A percentile compares a stretch with the other conserved stretches of the same genome.
phyloP scores from a whole-genome alignment of 1,140 invertebrate genomes.

The Sesamia nonagrioides region DNA sequence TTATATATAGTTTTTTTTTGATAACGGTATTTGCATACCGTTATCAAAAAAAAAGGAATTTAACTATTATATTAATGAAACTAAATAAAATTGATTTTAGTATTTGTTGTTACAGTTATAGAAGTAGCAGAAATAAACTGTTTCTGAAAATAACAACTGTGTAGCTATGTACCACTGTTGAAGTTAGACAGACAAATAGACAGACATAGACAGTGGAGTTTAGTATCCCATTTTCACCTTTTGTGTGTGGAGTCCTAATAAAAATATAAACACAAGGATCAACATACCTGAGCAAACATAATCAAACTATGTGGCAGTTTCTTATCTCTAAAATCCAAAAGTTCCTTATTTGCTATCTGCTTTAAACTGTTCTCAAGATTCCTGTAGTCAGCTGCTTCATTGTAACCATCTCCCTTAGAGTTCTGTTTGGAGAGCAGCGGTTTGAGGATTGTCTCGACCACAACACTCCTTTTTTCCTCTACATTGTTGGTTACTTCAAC shows the following conservation, averaged over 20 bases:
- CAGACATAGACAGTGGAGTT: no score
- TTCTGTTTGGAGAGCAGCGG: conserved; percentile 84
- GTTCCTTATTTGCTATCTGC: conserved; percentile 68
- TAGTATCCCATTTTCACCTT: no score
- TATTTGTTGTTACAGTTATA: no score
- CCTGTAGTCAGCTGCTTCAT: conserved; percentile 58
- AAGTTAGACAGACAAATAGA: no score
- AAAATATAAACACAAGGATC: neutral
- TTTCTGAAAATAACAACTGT: no score
- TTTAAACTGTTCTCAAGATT: conserved; percentile 69
- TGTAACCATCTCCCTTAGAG: conserved; percentile 68
- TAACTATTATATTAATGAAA: no score
- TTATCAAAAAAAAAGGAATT: no score
- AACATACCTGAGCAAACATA: conserved; percentile 92
- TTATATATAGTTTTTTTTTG: no score
- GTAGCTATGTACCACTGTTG: no score
- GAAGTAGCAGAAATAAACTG: no score
- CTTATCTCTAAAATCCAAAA: conserved; percentile 91
- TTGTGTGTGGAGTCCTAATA: neutral
- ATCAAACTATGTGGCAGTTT: conserved; percentile 93
- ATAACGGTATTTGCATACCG: no score
- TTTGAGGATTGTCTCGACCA: conserved; percentile 77
- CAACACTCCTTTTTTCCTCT: conserved; percentile 81
- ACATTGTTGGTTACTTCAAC: conserved; percentile 95
- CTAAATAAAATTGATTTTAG: no score